Evolutionary conservation across 2,113 vertebrate genomes (phyloP), one percentile per base, ranked within the genome.

Genomic region (Misgurnus anguillicaudatus): DNA sequence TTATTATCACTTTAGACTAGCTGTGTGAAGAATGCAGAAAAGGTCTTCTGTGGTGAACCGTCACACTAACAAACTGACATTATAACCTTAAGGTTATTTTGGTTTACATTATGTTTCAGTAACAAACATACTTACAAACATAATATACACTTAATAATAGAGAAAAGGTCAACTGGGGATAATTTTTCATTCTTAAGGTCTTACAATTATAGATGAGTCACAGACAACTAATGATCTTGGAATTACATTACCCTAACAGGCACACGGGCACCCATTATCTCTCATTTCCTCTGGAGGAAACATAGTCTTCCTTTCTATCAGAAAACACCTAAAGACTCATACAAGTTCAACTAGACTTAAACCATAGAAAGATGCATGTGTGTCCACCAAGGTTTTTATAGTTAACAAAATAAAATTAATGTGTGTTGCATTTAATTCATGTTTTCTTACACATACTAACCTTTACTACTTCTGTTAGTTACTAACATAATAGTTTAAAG

Each of bases 121-220:
- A 79, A 21, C 65, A 80, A 80, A 81, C 58, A 67, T 75, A 47
- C 64, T 85, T 85, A 87, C 16, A 88, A 88, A 90, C 88, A 89
- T 86, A 86, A 19, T 69, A 82, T 47, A 39, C 42, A 77, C 45
- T 63, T 31, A 36, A 17, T 21, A 72, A 69, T 31, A 31, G 24
- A 31, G 24, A 16, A 58, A n/a, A 47, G 24, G 53, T 45, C 17
- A 79, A 24, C 63, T 74, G 67, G 57, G 0, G 77, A 42, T 86
- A 19, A 79, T 77, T 71, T 14, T 65, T 53, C 10, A 36, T 71
- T 57, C 17, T 11, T 24, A 73, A 41, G 1, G 36, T 60, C 36
- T 31, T 31, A 31, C 24, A 31, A 31, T 4, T 10, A 48, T 21
- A 10, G 7, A 68, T 38, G 58, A 55, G 19, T 47, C 45, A 85